These are phyloP conservation scores for Zosterops borbonicus DNA, from an alignment of 2,113 vertebrate species.

Conservation along the genomic window DNA sequence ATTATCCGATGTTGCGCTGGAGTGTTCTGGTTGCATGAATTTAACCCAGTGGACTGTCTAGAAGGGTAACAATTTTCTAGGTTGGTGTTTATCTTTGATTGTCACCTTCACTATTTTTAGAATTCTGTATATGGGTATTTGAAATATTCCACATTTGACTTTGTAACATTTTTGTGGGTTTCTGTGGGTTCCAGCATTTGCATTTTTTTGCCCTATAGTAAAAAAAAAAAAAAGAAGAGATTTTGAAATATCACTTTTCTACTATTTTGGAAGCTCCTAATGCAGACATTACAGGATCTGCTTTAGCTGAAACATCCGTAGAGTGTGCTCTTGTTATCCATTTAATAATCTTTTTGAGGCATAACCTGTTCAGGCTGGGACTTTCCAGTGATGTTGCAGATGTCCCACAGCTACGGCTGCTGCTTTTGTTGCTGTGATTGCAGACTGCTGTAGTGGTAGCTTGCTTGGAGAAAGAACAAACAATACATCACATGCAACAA, in stretches of 20 bases:
- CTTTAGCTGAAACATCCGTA: not conserved
- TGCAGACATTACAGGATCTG: not conserved
- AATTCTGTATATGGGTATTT: not conserved
- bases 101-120: not conserved
- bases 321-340: not conserved
- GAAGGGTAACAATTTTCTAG: not conserved
- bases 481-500: conserved; percentile 48
- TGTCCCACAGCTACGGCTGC: conserved; percentile 49
- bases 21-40: not conserved
- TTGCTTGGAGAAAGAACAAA: conserved; percentile 49
- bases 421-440: conserved; percentile 68
- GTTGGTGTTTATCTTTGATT: not conserved
- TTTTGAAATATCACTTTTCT: not conserved
- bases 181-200: not conserved
- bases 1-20: not conserved
- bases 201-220: not conserved
- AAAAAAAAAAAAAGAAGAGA: not conserved
- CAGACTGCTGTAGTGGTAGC: conserved; percentile 48
- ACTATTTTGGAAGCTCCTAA: not conserved
- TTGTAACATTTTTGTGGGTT: not conserved
- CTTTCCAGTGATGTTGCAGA: conserved; percentile 26
- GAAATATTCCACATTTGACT: not conserved
- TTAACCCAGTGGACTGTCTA: not conserved
- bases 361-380: conserved; percentile 13
- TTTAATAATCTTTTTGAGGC: conserved; percentile 6